These are phyloP conservation scores for Petromus typicus DNA, from an alignment of 2,113 vertebrate species.

Conservation along the genomic window DNA sequence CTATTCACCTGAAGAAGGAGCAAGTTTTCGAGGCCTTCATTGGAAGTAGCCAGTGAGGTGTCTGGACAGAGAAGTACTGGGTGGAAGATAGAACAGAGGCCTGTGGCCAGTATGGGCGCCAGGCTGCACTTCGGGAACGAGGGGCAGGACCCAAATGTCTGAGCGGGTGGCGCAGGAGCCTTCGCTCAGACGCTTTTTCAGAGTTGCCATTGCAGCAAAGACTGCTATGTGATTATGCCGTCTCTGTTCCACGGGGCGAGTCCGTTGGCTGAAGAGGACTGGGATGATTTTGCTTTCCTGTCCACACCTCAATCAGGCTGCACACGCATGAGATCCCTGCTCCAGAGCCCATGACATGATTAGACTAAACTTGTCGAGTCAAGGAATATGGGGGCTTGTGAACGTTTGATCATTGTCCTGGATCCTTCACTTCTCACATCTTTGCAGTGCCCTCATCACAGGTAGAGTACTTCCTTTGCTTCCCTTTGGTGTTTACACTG, in stretches of 20 bases:
- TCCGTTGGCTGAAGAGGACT: neutral
- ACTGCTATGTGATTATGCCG: too few species aligned
- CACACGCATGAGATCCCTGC: neutral
- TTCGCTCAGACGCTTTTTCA: neutral
- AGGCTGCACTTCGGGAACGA: neutral
- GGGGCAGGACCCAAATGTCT: too few species aligned
- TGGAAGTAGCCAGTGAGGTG: neutral
- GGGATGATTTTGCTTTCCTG: neutral
- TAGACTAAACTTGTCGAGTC: neutral
- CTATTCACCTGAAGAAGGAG: neutral
- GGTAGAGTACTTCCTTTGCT: neutral
- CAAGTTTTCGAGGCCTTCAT: neutral
- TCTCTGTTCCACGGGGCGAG: neutral
- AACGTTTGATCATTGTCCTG: neutral
- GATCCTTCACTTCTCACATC: neutral
- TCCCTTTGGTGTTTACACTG: neutral
- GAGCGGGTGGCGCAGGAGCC: neutral
- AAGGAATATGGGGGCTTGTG: neutral
- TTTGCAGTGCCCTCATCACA: neutral
- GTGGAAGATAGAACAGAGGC: neutral
- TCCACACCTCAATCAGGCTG: neutral
- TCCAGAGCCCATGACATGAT: neutral
- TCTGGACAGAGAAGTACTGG: neutral
- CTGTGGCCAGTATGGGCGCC: neutral
- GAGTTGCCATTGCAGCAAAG: neutral